Base-by-base conservation (phyloP, 2,888 invertebrate species). In the Drosophila peninsularis region DNA sequence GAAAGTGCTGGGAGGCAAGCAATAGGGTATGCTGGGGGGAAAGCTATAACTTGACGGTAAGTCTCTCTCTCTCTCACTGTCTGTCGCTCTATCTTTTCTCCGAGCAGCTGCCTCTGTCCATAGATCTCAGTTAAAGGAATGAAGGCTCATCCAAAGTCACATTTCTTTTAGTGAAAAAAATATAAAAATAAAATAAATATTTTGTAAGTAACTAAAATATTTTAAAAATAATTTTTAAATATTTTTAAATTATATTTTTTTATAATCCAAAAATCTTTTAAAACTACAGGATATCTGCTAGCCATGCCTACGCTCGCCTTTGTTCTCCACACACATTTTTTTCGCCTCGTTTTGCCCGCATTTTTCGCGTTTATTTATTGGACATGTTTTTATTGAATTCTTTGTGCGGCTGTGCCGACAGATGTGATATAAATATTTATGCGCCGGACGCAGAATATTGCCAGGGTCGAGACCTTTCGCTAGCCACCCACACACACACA, bases 311-410 rank as follows among this genome's bases (percentile, higher is more conserved):
- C 32, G 0, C 32, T 34, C n/a, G 19, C 27, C 27, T 42, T 3
- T 10, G 17, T 11, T 19, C 50, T 60, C 27, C n/a, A 27, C 24
- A n/a, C 3, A 13, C 3, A 19, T 27, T 64, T 37, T 19, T 37
- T 36, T 45, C n/a, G 9, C n/a, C 37, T 34, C 58, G 50, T 70
- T 74, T 54, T 62, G 52, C 64, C 67, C 67, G 67, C 71, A 73
- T 71, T 60, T 67, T 73, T 71, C 66, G 65, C 74, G 80, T 76
- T 81, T 85, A 85, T 85, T 85, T 85, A 85, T 85, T 89, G 84
- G 82, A 76, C 85, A 84, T 84, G 86, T 88, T 89, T 86, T 85
- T 85, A 85, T 85, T 85, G 84, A 85, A 85, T 85, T 87, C 84
- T 73, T 87, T 71, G 67, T 62, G 82, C 62, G 82, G 87, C 54